Evolutionary conservation across 2,888 invertebrate genomes (phyloP).

Genomic region (Morpho achilles): DNA sequence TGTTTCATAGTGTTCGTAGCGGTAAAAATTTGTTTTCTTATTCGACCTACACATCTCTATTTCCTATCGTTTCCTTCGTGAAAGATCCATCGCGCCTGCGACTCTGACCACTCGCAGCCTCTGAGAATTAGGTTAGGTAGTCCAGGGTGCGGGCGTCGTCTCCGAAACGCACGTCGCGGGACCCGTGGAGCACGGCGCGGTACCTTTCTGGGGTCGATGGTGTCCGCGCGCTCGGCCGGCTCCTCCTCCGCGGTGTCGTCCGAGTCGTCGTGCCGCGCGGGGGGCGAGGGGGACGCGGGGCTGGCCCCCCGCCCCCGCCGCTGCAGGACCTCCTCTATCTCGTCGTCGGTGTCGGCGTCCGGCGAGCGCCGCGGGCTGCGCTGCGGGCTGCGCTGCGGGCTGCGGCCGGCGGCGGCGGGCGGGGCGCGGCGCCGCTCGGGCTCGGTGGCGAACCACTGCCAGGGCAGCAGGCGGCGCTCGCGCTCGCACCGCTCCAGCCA

Average conservation of each 20-base stretch:
- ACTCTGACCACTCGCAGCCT: too few species aligned
- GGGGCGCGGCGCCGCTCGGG: slow-evolving; percentile 20
- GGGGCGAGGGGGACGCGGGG: slow-evolving; percentile 1
- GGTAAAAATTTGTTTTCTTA: too few species aligned
- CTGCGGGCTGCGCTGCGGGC: slow-evolving; percentile 27
- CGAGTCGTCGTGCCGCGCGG: slow-evolving; percentile 15
- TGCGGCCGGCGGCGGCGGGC: slow-evolving; percentile 40
- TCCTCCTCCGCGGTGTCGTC: slow-evolving; percentile 20
- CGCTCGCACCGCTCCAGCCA: slow-evolving; percentile 86
- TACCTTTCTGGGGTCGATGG: neutral
- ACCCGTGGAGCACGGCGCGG: too few species aligned
- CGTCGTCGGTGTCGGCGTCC: slow-evolving; percentile 78
- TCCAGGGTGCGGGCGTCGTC: too few species aligned
- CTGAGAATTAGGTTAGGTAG: too few species aligned
- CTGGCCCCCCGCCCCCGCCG: slow-evolving; percentile 35
- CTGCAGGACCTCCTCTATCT: slow-evolving; percentile 71
- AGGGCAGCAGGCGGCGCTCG: slow-evolving; percentile 81
- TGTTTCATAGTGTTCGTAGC: too few species aligned
- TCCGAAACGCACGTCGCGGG: too few species aligned
- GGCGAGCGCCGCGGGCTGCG: neutral
- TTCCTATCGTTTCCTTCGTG: too few species aligned
- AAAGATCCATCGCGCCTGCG: too few species aligned
- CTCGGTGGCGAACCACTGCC: slow-evolving; percentile 82
- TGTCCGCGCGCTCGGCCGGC: neutral
- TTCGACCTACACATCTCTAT: too few species aligned